Evolutionary conservation across 1,140 invertebrate genomes (phyloP), one percentile per base, ranked within the genome.

Genomic region (Bombus soroeensis): DNA sequence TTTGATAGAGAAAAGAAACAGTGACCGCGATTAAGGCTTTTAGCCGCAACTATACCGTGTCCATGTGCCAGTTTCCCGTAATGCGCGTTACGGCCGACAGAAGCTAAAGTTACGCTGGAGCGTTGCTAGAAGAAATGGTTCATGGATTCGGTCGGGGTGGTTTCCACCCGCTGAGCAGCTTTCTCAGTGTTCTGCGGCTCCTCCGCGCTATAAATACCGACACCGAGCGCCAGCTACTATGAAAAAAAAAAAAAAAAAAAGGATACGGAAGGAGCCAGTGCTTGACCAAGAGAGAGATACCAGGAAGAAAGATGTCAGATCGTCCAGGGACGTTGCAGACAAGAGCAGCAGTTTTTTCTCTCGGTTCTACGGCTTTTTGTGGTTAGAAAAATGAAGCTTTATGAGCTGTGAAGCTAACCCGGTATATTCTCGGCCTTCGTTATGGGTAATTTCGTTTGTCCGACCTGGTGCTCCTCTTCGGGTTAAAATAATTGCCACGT

Each of bases 171-270:
- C 82, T 87, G 91, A 84, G 87, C 90, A 86, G 90, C 80, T 89
- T 90, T 88, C 82, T 71, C 86, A 71, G 76, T 81, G 85, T 77
- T 89, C 89, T 90, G 90, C 78, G 89, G 86, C 88, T 90, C 85
- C 87, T 89, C 86, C 28, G 70, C 62, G 88, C 86, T 89, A 92
- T 93, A 92, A 93, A 93, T 93, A 92, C 90, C 80, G 88, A 93
- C 91, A 92, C 88, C 75, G 88, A 76, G 81, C 28, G 47, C 34
- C 39, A 37, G 59, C 32, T 43, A 47, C 64, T 70, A 34, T 74
- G 68, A 72, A 84, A 62, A 62, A 70, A 82, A 76, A 70, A 43
- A 43, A 43, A 43, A 74, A 84, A 57, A 57, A 72, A 84, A 78
- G 70, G 53, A 82, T 28, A 47, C 64, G 77, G 70, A 81, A 79